A percentile compares a stretch with the other conserved stretches of the same genome.
phyloP scores from a whole-genome alignment of 2,888 invertebrate genomes.

The Onthophagus sagittarius region DNA sequence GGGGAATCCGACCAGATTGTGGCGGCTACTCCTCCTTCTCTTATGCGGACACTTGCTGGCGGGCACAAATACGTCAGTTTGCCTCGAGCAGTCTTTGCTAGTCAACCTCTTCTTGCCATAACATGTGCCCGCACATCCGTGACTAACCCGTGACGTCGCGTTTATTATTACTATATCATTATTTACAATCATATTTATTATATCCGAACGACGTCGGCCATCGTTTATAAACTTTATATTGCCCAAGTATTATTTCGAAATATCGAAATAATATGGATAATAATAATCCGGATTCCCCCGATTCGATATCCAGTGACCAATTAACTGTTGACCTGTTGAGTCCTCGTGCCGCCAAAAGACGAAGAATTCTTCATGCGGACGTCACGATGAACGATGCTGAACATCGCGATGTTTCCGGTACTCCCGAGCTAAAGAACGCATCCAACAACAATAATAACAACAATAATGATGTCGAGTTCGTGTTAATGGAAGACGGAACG shows the following conservation, averaged over 20 bases:
- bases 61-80: slow-evolving; percentile 46
- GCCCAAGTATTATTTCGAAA: neutral
- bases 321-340: slow-evolving; percentile 45
- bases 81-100: slow-evolving; percentile 45
- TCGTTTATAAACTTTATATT: neutral
- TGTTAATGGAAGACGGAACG: slow-evolving; percentile 47
- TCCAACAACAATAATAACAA: slow-evolving; percentile 31
- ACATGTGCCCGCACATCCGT: slow-evolving; percentile 27
- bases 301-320: slow-evolving; percentile 47
- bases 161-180: slow-evolving; percentile 8
- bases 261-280: slow-evolving; percentile 35
- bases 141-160: slow-evolving; percentile 16
- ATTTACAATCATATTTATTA: slow-evolving; percentile 1
- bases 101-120: slow-evolving; percentile 39
- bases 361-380: slow-evolving; percentile 36
- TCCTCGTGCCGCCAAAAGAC: slow-evolving; percentile 43
- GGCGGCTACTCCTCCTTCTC: slow-evolving; percentile 34
- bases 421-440: slow-evolving; percentile 20
- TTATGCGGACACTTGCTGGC: slow-evolving; percentile 44
- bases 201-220: neutral
- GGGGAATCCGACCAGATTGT: slow-evolving; percentile 23
- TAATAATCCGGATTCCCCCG: slow-evolving; percentile 47
- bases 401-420: slow-evolving; percentile 23
- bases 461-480: slow-evolving; percentile 50
- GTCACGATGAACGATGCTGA: slow-evolving; percentile 26